Percentiles rank a stretch among this genome's conserved stretches.
phyloP scores from a whole-genome alignment of 2,888 invertebrate species.

The Synanthedon tipuliformis region DNA sequence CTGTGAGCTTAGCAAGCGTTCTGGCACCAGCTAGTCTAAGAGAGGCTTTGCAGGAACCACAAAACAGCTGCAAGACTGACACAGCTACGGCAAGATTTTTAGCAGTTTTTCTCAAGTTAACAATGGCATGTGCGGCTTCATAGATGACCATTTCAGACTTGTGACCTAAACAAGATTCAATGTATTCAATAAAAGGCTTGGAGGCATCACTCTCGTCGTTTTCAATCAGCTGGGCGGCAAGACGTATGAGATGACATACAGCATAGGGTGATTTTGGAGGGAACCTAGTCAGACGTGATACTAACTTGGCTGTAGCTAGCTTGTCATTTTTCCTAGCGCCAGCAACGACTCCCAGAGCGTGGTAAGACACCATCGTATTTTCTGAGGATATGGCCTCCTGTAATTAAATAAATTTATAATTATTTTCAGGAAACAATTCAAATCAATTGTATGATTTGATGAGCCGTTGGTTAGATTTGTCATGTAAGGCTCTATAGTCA shows the following conservation, averaged over 20 bases:
- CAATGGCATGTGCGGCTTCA: constrained; percentile 98
- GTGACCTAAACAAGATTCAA: constrained; percentile 93
- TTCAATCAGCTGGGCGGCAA: constrained; percentile 93
- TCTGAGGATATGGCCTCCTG: constrained; percentile 63
- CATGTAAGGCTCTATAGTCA: too few species aligned
- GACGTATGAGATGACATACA: constrained; percentile 93
- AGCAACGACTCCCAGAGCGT: constrained; percentile 95
- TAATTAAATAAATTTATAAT: background rate
- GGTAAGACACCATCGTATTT: constrained; percentile 94
- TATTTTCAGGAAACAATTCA: too few species aligned
- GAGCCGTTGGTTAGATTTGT: too few species aligned
- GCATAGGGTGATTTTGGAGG: constrained; percentile 95
- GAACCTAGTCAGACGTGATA: constrained; percentile 86
- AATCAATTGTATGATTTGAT: too few species aligned
- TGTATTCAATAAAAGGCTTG: constrained; percentile 87
- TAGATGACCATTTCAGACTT: constrained; percentile 99
- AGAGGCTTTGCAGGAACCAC: constrained; percentile 96
- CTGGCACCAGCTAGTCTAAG: constrained; percentile 97
- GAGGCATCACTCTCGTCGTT: constrained; percentile 82
- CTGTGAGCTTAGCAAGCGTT: constrained; percentile 95
- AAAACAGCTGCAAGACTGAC: constrained; percentile 95
- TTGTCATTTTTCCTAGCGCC: constrained; percentile 94
- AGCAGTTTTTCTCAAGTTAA: constrained; percentile 87
- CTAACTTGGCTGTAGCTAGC: constrained; percentile 95
- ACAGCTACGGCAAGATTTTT: constrained; percentile 95